Evolutionary conservation across 2,113 vertebrate species (phyloP).

Genomic region (Sapajus apella): DNA sequence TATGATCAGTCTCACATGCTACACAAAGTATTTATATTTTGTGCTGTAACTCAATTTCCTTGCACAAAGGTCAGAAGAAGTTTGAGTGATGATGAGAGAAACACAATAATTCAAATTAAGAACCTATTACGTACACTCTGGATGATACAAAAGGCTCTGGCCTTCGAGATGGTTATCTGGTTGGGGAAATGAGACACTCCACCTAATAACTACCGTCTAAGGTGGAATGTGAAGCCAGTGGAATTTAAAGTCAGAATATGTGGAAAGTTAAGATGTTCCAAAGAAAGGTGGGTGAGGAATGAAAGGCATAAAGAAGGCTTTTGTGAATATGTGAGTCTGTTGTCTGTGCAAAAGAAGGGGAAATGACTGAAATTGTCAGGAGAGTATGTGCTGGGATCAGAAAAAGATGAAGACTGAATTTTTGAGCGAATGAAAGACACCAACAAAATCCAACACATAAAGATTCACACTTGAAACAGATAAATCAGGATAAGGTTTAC

Average conservation of each 20-base stretch:
- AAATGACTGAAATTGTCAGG: neutral
- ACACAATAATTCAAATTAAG: neutral
- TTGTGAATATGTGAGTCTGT: neutral
- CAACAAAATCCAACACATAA: neutral
- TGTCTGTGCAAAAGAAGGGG: neutral
- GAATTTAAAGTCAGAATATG: neutral
- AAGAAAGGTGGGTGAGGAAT: neutral
- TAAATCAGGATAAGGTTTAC: neutral
- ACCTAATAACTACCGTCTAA: neutral
- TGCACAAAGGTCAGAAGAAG: neutral
- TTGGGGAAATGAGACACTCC: neutral
- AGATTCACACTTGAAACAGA: neutral
- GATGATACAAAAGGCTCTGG: neutral
- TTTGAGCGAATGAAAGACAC: neutral
- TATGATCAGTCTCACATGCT: neutral
- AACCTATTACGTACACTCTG: neutral
- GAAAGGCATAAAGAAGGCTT: neutral
- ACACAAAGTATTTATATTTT: neutral
- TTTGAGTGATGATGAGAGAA: slow-evolving; percentile 3
- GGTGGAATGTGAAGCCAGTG: neutral
- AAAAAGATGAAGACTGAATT: neutral
- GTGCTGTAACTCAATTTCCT: neutral
- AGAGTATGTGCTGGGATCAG: neutral
- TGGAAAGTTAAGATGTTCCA: rapidly evolving
- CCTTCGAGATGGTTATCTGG: neutral